Evolutionary conservation across 2,888 invertebrate species (phyloP).

Genomic region (Hyalella azteca): DNA sequence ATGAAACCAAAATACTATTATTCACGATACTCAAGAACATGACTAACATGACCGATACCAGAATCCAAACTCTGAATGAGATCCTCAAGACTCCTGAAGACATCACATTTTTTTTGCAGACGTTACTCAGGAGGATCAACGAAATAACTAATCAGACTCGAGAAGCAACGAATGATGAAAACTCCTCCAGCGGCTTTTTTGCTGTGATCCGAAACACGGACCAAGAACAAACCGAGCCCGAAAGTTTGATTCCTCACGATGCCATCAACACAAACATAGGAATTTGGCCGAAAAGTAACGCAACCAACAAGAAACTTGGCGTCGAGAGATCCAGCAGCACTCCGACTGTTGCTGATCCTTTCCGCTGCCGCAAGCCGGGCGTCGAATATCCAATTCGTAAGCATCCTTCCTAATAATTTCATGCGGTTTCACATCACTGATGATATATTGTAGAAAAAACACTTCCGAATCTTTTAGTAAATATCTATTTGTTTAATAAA

Average conservation of each 20-base stretch:
- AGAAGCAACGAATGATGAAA: not conserved
- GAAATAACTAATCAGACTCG: constrained; percentile 8
- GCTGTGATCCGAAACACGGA: constrained; percentile 1
- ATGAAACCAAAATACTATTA: not conserved
- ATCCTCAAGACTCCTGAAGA: constrained; percentile 20
- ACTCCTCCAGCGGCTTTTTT: not conserved
- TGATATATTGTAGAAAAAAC: too few relatives aligned
- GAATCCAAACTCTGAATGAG: not conserved
- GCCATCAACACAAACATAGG: constrained; percentile 1
- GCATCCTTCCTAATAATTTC: too few relatives aligned
- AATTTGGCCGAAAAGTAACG: not conserved
- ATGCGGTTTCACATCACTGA: too few relatives aligned
- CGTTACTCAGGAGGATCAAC: not conserved
- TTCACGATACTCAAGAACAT: constrained; percentile 14
- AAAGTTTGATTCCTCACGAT: not conserved
- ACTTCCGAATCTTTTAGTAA: too few relatives aligned
- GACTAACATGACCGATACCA: constrained; percentile 20
- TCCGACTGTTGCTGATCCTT: constrained; percentile 6
- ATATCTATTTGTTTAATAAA: too few relatives aligned
- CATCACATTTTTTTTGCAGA: not conserved
- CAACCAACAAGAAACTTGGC: not conserved
- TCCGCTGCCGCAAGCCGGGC: not conserved
- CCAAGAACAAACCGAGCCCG: not conserved
- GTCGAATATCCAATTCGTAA: constrained; percentile 12
- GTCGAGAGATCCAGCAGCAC: not conserved